Percentiles rank a stretch among this genome's conserved stretches.
phyloP scores from a whole-genome alignment of 1,140 invertebrate genomes.

The Bradysia coprophila region DNA sequence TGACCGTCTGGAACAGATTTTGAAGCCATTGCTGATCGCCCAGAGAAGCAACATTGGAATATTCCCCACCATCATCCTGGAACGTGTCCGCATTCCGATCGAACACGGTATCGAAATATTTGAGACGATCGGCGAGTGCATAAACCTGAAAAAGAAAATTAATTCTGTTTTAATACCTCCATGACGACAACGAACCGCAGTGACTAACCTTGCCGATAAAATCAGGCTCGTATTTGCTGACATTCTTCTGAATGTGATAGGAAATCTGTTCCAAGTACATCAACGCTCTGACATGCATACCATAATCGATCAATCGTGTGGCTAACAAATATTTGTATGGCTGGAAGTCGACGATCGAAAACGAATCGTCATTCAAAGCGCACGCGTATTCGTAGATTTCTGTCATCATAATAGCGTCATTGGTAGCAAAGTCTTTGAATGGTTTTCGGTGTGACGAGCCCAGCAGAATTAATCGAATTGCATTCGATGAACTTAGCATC shows the following conservation, averaged over 20 bases:
- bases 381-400: conserved; percentile 90
- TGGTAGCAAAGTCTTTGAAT: conserved; percentile 52
- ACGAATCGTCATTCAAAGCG: conserved; percentile 56
- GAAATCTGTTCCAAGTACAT: conserved; percentile 68
- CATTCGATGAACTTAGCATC: conserved; percentile 16
- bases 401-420: conserved; percentile 78
- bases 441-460: conserved; percentile 43
- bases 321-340: conserved; percentile 57
- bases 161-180: neutral
- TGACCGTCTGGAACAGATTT: conserved; percentile 15
- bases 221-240: conserved; percentile 29
- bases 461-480: conserved; percentile 50
- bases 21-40: conserved; percentile 32
- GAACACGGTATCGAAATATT: conserved; percentile 55
- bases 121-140: conserved; percentile 32
- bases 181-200: neutral
- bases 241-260: conserved; percentile 36
- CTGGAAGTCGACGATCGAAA: conserved; percentile 52
- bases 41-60: conserved; percentile 12
- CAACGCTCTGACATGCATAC: conserved; percentile 54
- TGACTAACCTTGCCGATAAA: conserved; percentile 38
- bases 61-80: conserved; percentile 14
- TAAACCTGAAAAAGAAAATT: conserved; percentile 11
- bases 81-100: conserved; percentile 16
- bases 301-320: conserved; percentile 56